Percentiles rank a stretch among this genome's conserved stretches.
Evolutionary conservation across 2,888 invertebrate species (phyloP).

Genomic region (Sinotaia quadrata): DNA sequence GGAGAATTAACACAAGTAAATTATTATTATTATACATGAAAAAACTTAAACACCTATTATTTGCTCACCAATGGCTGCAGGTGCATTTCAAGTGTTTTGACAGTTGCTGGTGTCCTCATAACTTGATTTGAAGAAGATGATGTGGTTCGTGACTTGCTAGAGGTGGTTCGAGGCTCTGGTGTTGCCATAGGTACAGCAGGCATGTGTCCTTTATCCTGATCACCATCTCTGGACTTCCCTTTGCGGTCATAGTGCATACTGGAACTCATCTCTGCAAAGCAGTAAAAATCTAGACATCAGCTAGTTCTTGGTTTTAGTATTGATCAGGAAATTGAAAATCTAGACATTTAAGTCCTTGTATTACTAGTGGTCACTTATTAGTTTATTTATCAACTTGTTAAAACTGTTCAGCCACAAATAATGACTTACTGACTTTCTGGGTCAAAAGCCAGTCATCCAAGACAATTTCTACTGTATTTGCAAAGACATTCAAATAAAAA

Average conservation of each 20-base stretch:
- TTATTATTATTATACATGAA: too few species aligned
- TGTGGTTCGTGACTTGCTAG: constrained; percentile 50
- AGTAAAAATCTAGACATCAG: background rate
- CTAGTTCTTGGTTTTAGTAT: too few species aligned
- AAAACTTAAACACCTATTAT: background rate
- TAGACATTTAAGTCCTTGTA: too few species aligned
- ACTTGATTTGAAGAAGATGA: constrained; percentile 47
- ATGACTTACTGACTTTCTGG: too few species aligned
- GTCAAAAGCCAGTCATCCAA: too few species aligned
- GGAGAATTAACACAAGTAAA: too few species aligned
- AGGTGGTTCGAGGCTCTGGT: constrained; percentile 52
- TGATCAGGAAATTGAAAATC: too few species aligned
- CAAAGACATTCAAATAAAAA: too few species aligned
- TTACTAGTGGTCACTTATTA: too few species aligned
- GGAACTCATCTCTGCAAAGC: constrained; percentile 12
- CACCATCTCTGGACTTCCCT: constrained; percentile 40
- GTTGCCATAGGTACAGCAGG: constrained; percentile 50
- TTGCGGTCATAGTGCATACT: constrained; percentile 41
- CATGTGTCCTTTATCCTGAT: constrained; percentile 45
- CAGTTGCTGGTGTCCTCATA: constrained; percentile 58
- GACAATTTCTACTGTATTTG: too few species aligned
- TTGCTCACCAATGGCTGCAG: constrained; percentile 63
- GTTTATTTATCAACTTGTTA: too few species aligned
- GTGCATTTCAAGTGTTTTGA: constrained; percentile 68
- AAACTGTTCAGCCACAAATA: too few species aligned